Percentiles rank a stretch among this genome's conserved stretches.
These are phyloP conservation scores for Lethenteron camtschaticum DNA, from an alignment of 2,113 vertebrate genomes.

Conservation along the genomic window DNA sequence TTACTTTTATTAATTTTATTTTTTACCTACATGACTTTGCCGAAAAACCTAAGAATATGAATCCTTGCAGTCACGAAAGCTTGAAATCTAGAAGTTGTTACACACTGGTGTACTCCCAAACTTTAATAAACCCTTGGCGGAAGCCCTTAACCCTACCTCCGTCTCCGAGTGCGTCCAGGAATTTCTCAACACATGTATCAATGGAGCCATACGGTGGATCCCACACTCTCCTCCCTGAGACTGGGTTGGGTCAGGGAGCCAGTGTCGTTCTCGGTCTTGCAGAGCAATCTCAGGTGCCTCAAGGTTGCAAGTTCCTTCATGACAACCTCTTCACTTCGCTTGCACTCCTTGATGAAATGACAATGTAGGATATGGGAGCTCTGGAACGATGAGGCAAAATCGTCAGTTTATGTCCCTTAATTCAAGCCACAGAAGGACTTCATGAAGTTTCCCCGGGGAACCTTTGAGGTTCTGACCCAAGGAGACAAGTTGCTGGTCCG, in stretches of 20 bases:
- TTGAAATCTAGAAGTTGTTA: no score
- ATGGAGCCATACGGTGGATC: neutral
- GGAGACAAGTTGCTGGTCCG: neutral
- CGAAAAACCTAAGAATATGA: no score
- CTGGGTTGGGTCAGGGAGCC: slow-evolving; percentile 5
- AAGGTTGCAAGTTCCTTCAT: neutral
- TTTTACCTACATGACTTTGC: no score
- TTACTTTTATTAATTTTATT: no score
- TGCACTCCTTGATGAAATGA: slow-evolving; percentile 1
- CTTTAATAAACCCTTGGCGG: no score
- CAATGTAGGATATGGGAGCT: neutral
- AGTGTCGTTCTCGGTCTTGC: slow-evolving; percentile 7
- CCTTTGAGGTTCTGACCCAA: neutral
- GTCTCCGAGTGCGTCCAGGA: no score
- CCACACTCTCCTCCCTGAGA: slow-evolving; percentile 7
- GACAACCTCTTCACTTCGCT: slow-evolving; percentile 5
- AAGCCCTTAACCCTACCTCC: no score
- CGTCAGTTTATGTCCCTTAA: no score
- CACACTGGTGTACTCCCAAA: no score
- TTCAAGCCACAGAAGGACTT: no score
- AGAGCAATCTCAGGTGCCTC: slow-evolving; percentile 1
- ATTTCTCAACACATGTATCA: neutral
- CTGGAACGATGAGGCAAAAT: no score
- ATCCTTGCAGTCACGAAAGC: no score
- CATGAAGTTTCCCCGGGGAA: neutral